These are phyloP conservation scores for Odontomyia ornata DNA, from an alignment of 2,888 invertebrate genomes.

Conservation along the genomic window DNA sequence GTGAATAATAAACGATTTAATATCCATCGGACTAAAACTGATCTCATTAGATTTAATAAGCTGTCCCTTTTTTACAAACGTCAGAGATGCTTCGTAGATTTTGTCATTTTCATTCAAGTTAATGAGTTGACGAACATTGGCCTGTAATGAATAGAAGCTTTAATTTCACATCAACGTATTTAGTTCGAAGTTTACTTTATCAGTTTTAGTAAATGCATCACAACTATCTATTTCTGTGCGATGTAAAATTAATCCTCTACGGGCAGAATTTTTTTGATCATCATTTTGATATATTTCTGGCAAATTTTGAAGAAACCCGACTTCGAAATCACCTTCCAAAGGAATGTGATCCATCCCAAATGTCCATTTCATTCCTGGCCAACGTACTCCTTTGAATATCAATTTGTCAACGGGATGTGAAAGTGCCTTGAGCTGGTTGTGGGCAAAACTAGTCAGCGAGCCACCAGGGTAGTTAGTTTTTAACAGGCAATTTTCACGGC, in stretches of 20 bases:
- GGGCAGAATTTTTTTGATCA: constrained; percentile 32
- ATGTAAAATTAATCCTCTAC: constrained; percentile 66
- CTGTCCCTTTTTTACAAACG: too few relatives aligned
- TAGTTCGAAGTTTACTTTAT: constrained; percentile 55
- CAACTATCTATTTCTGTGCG: constrained; percentile 66
- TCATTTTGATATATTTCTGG: constrained; percentile 42
- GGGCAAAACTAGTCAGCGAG: constrained; percentile 67
- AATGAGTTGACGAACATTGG: constrained; percentile 57
- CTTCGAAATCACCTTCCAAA: constrained; percentile 61
- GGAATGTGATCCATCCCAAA: constrained; percentile 59
- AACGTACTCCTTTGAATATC: constrained; percentile 62
- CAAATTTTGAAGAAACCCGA: constrained; percentile 66
- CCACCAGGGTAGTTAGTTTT: constrained; percentile 64
- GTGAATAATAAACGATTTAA: too few relatives aligned
- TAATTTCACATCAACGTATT: background rate
- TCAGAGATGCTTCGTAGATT: too few relatives aligned
- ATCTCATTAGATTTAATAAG: too few relatives aligned
- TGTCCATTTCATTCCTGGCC: constrained; percentile 58
- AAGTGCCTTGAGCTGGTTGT: constrained; percentile 66
- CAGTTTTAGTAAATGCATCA: constrained; percentile 52
- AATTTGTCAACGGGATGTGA: constrained; percentile 62
- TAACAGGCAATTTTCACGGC: constrained; percentile 62
- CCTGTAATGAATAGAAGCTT: constrained; percentile 52
- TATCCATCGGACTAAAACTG: too few relatives aligned
- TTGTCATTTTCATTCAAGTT: too few relatives aligned